Percentiles rank a stretch among this genome's conserved stretches.
These are phyloP conservation scores for Drosophila micromelanica DNA, from an alignment of 1,140 invertebrate species.

Conservation along the genomic window DNA sequence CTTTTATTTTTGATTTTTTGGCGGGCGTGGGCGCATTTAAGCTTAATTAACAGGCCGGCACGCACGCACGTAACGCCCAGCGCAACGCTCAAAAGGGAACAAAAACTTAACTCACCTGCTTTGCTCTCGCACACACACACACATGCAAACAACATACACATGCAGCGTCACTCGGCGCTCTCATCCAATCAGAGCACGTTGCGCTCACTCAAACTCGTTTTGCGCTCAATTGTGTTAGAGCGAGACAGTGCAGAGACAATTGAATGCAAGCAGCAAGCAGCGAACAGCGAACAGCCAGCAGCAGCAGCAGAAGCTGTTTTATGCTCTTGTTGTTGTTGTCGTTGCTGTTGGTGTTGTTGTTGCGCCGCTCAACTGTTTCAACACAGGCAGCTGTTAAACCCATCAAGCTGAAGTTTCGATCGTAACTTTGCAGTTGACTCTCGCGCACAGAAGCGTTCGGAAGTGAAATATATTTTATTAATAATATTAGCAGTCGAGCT, in stretches of 20 bases:
- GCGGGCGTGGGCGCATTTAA: conserved; percentile 54
- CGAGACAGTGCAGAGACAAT: conserved; percentile 50
- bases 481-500: conserved; percentile 71
- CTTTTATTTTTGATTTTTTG: conserved; percentile 14
- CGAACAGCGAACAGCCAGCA: conserved; percentile 19
- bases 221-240: conserved; percentile 49
- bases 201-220: conserved; percentile 71
- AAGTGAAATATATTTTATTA: conserved; percentile 85
- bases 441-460: conserved; percentile 84
- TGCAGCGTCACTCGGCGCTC: conserved; percentile 13
- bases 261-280: conserved; percentile 38
- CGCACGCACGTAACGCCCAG: conserved; percentile 62
- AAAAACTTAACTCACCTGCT: conserved; percentile 40
- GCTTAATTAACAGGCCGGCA: conserved; percentile 62
- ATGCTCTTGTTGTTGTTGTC: conserved; percentile 38
- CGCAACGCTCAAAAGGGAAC: conserved; percentile 28
- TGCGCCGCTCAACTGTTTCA: conserved; percentile 54
- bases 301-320: conserved; percentile 64
- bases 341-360: conserved; percentile 15
- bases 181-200: conserved; percentile 57
- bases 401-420: conserved; percentile 84
- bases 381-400: conserved; percentile 80
- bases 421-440: conserved; percentile 84
- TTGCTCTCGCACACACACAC: conserved; percentile 14
- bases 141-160: not conserved